These are phyloP conservation scores for Parnassius smintheus DNA, from an alignment of 2,888 invertebrate genomes.

Conservation along the genomic window DNA sequence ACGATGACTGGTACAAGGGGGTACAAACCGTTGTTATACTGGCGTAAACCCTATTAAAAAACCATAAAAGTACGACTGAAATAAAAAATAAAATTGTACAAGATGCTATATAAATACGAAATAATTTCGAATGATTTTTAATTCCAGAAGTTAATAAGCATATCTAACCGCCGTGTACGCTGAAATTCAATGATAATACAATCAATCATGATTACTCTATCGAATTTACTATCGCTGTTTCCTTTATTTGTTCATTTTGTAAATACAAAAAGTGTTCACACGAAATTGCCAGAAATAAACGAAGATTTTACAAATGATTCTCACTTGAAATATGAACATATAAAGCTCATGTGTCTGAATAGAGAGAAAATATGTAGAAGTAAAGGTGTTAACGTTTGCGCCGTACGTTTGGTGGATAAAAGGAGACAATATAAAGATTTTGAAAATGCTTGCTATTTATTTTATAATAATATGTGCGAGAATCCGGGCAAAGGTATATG, in stretches of 20 bases:
- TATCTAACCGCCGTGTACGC: neutral
- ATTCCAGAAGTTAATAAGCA: conserved; percentile 32
- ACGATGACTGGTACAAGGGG: too few relatives aligned
- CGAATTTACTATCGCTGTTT: neutral
- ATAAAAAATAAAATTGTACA: too few relatives aligned
- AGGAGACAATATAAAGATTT: conserved; percentile 44
- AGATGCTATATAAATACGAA: too few relatives aligned
- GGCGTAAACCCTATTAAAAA: too few relatives aligned
- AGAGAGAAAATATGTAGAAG: conserved; percentile 40
- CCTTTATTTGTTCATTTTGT: conserved; percentile 14
- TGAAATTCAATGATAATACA: too few relatives aligned
- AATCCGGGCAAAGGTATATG: conserved; percentile 48
- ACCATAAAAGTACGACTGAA: too few relatives aligned
- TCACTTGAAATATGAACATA: conserved; percentile 40
- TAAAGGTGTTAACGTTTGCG: conserved; percentile 43
- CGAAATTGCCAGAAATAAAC: conserved; percentile 6
- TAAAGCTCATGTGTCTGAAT: conserved; percentile 39
- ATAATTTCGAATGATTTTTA: conserved; percentile 16
- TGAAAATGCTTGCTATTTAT: conserved; percentile 52
- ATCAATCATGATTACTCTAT: neutral
- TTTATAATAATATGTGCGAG: conserved; percentile 59
- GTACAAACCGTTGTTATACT: too few relatives aligned
- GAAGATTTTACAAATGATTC: conserved; percentile 5
- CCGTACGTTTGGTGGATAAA: conserved; percentile 34
- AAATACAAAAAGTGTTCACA: conserved; percentile 16